Evolutionary conservation across 2,888 invertebrate genomes (phyloP).

Genomic region (Emmelina monodactyla): DNA sequence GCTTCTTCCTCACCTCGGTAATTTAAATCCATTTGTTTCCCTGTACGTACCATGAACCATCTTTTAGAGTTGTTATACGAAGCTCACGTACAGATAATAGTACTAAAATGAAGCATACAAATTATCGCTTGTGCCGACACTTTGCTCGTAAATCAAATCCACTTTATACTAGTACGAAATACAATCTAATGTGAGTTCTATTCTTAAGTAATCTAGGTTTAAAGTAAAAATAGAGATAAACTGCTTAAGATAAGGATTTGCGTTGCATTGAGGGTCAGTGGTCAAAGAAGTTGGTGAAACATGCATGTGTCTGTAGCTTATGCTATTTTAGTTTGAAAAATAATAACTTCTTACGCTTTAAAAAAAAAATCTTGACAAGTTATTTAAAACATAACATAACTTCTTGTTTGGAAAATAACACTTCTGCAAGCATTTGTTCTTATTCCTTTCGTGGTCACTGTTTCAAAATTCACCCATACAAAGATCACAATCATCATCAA

Average conservation of each 20-base stretch:
- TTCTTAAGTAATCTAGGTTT: not conserved
- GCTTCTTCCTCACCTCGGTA: conserved; percentile 29
- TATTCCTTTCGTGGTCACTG: too few relatives aligned
- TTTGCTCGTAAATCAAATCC: conserved; percentile 32
- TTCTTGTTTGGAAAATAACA: too few relatives aligned
- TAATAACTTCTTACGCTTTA: too few relatives aligned
- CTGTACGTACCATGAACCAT: conserved; percentile 41
- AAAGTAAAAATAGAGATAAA: too few relatives aligned
- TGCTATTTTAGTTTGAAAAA: too few relatives aligned
- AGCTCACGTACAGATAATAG: conserved; percentile 59
- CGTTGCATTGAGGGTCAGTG: conserved; percentile 47
- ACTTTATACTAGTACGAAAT: conserved; percentile 20
- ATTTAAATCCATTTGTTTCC: conserved; percentile 46
- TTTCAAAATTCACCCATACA: too few relatives aligned
- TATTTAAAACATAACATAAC: too few relatives aligned
- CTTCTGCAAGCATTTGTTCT: too few relatives aligned
- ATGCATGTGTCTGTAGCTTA: conserved; percentile 65
- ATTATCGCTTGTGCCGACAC: conserved; percentile 58
- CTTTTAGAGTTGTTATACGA: conserved; percentile 50
- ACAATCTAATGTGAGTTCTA: conserved; percentile 21
- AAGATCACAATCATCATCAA: too few relatives aligned
- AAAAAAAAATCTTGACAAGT: too few relatives aligned
- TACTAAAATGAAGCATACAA: conserved; percentile 63
- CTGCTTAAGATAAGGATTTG: conserved; percentile 1
- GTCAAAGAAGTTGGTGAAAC: conserved; percentile 62